phyloP scores from a whole-genome alignment of 2,888 invertebrate species.

The Phengaris alcon region DNA sequence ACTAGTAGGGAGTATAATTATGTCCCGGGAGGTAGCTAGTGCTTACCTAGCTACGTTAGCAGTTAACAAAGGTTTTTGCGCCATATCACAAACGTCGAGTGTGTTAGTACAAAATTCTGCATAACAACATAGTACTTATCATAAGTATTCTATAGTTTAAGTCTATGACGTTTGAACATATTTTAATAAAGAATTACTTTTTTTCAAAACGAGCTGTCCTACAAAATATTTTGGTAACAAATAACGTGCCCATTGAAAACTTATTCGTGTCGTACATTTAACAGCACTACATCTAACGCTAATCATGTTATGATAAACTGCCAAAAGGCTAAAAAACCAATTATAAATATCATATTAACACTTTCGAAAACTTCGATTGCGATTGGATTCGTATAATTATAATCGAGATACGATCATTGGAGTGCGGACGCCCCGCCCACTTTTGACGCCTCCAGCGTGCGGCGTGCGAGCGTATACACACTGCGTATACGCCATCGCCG shows the following conservation, averaged over 20 bases:
- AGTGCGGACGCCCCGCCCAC: conserved; percentile 72
- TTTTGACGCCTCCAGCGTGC: conserved; percentile 74
- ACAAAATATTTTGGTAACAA: not conserved
- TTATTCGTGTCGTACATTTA: not conserved
- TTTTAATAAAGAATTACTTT: too few relatives aligned
- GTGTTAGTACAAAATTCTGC: not conserved
- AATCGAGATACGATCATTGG: conserved; percentile 74
- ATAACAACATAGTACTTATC: not conserved
- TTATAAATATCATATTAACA: conserved; percentile 27
- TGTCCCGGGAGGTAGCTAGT: conserved; percentile 4
- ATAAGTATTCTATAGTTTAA: not conserved
- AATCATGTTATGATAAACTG: conserved; percentile 22
- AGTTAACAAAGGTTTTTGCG: not conserved
- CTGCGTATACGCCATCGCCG: conserved; percentile 63
- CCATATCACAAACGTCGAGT: not conserved
- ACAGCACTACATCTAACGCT: not conserved
- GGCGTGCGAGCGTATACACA: conserved; percentile 5
- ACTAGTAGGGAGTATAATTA: not conserved
- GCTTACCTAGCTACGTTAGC: not conserved
- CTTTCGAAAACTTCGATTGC: conserved; percentile 34
- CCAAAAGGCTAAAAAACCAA: conserved; percentile 15
- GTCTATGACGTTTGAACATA: too few relatives aligned
- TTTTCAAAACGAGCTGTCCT: not conserved
- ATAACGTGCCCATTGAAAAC: not conserved
- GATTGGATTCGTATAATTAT: conserved; percentile 75